Base-by-base conservation (phyloP, 1,140 invertebrate genomes). In the Heterodera schachtii region DNA sequence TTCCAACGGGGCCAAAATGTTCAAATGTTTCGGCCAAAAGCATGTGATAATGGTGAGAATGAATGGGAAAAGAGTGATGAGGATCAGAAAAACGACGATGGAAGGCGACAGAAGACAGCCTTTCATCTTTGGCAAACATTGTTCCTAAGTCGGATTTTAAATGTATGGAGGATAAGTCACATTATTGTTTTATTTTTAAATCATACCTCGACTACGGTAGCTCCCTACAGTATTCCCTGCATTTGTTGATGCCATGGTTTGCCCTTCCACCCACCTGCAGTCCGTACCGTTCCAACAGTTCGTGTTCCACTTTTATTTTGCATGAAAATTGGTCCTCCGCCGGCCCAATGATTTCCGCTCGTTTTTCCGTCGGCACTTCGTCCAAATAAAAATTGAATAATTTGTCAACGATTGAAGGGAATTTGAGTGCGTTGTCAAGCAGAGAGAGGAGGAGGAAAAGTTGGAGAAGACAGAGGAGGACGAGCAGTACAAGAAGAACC, bases 101-200 rank as follows among this genome's bases (percentile, higher is more conserved):
- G 75, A 81, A 4, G 80, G 64, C 31, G 80, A 47, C 6, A 81
- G 70, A 44, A 81, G 75, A 70, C 73, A 43, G 21, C 79, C 74
- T 31, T 81, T 79, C 19, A 81, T 77, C 57, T 81, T 81, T 2
- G 80, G 80, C 8, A 74, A 41, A 43, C 80, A 81, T 67, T 75
- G 64, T 49, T 81, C 80, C 80, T 78, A 21, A 78, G 76, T 44
- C 66, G 49, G 16, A 19, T n/a, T 64, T 64, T 64, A 13, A 13
- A 64, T 64, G 52, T 52, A 52, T 52, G 9, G 52, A 64, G 11
- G 5, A 64, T 11, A 67, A 67, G 49, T 8, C 2, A 0, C 11
- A 6, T 52, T 2, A 8, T 11, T 52, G 47, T 52, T 52, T 52
- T 6, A 31, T n/a, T n/a, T n/a, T n/a, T n/a, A n/a, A n/a, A n/a